A percentile compares a stretch with the other conserved stretches of the same genome.
phyloP scores from a whole-genome alignment of 2,113 vertebrate species.

The Embiotoca jacksoni region DNA sequence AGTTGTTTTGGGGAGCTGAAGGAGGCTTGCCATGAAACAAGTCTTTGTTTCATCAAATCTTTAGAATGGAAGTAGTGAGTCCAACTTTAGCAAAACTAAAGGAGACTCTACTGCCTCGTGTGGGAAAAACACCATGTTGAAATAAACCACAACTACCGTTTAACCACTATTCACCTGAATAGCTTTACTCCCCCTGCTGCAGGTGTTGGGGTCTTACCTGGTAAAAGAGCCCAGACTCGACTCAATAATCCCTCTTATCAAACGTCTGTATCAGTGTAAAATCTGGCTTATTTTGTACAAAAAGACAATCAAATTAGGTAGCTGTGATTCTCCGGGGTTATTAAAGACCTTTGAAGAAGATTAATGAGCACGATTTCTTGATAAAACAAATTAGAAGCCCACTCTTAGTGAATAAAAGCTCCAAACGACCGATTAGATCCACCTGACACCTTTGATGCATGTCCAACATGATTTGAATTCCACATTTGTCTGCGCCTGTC shows the following conservation, averaged over 20 bases:
- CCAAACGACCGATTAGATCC: slow-evolving; percentile 21
- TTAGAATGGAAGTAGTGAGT: no score
- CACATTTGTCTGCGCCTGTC: slow-evolving; percentile 55
- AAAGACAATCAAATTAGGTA: slow-evolving; percentile 45
- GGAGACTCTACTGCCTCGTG: no score
- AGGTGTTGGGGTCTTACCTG: background rate
- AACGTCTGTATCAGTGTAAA: slow-evolving; percentile 35
- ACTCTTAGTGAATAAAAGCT: slow-evolving; percentile 28
- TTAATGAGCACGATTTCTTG: slow-evolving; percentile 53
- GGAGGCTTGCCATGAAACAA: no score
- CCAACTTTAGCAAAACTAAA: no score
- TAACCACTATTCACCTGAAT: no score
- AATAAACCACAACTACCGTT: no score
- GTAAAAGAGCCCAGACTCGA: background rate
- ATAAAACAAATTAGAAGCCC: slow-evolving; percentile 65
- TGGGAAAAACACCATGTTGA: no score
- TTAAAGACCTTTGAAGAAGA: slow-evolving; percentile 44
- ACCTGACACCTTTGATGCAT: slow-evolving; percentile 43
- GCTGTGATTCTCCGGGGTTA: slow-evolving; percentile 16
- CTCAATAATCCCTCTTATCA: slow-evolving; percentile 35
- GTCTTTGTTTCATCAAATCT: no score
- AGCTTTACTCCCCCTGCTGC: background rate
- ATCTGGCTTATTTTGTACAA: slow-evolving; percentile 64
- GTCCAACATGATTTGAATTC: slow-evolving; percentile 56
- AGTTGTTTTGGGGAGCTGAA: no score